A percentile compares a stretch with the other conserved stretches of the same genome.
phyloP scores from a whole-genome alignment of 2,797 vertebrate genomes.

The Tiaroga cobitis region DNA sequence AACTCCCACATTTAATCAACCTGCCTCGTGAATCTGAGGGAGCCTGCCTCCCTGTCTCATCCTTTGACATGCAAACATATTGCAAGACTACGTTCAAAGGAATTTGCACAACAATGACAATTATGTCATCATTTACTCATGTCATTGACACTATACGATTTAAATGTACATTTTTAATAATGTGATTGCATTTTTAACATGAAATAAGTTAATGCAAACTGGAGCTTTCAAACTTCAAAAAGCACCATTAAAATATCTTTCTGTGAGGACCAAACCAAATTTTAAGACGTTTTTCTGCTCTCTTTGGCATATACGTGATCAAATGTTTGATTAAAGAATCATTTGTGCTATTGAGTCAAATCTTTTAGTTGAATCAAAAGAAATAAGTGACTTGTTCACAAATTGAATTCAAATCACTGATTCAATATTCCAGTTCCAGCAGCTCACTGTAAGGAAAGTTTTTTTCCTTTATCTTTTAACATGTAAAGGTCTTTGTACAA shows the following conservation, averaged over 20 bases:
- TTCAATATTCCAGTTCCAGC: not conserved
- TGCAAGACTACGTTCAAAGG: not conserved
- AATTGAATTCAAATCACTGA: not conserved
- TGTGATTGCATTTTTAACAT: not conserved
- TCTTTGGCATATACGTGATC: not conserved
- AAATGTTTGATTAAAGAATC: not conserved
- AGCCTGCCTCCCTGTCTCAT: conserved; percentile 2
- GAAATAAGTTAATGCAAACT: not conserved
- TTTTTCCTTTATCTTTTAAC: not conserved
- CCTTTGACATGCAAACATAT: conserved; percentile 3
- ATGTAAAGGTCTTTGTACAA: not conserved
- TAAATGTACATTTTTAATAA: not conserved
- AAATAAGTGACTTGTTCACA: not conserved
- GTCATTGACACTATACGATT: not conserved
- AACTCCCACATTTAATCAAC: conserved; percentile 50
- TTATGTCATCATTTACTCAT: not conserved
- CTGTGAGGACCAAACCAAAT: not conserved
- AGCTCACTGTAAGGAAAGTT: not conserved
- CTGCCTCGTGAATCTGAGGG: not conserved
- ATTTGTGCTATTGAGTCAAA: not conserved
- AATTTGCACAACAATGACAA: not conserved
- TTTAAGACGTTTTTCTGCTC: not conserved
- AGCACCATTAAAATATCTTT: not conserved
- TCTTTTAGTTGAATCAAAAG: not conserved
- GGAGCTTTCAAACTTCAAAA: not conserved